Evolutionary conservation across 1,140 invertebrate species (phyloP), one percentile per base, ranked within the genome.

Genomic region (Drosophila leontia): DNA sequence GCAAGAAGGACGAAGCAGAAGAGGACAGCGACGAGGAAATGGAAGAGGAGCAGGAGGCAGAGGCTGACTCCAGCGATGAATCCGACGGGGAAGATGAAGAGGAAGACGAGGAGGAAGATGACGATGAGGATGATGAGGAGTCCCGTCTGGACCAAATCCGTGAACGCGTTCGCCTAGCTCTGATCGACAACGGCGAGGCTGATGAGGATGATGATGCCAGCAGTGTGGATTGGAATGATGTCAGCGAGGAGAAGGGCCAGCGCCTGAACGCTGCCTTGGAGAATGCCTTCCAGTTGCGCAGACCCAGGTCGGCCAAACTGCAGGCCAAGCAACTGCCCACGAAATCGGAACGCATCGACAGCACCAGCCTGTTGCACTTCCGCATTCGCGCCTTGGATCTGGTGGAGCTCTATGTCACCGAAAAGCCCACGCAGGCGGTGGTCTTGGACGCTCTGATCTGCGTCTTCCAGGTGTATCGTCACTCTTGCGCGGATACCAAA

Each of bases 161-260:
- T 13, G 85, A 88, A n/a, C 64, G 45, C 12, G 81, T 88, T 7
- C 85, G 84, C n/a, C 15, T 53, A 15, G 85, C 84, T 0, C 29
- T 88, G 23, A 34, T 71, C 3, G 58, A 65, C 7, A 56, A 58
- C 7, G 67, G 50, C 3, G 51, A 69, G 1, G 55, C 23, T 9
- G 60, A 67, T 12, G 62, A 71, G 0, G 29, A 68, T n/a, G 75
- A 69, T 34, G 77, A 64, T 23, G 75, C 42, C n/a, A 84, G 78
- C 90, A 96, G 96, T 67, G 93, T 97, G 9, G 96, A 97, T 76
- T 94, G 96, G 17, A 96, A 97, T 83, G 94, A 96, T 74, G 95
- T 97, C 45, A 94, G 94, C 65, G 96, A 97, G 79, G 95, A 95
- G 72, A 95, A 97, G 91, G 96, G 96, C 7, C 95, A 95, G 74